These are phyloP conservation scores for Lasioglossum oenotherae DNA, from an alignment of 2,888 invertebrate genomes.

Conservation along the genomic window DNA sequence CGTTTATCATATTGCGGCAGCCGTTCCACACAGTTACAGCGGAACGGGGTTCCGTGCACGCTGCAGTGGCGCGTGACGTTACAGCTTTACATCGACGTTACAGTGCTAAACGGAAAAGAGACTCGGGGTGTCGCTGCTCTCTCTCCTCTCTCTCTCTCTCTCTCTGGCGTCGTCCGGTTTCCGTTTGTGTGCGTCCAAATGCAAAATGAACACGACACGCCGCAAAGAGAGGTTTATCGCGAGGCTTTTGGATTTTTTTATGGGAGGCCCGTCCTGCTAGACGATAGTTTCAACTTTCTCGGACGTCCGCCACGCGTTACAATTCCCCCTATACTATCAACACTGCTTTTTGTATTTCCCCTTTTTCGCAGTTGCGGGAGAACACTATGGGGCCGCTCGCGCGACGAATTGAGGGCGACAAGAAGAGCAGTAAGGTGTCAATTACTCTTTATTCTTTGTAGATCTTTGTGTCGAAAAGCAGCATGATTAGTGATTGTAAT, in stretches of 20 bases:
- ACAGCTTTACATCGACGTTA: constrained; percentile 67
- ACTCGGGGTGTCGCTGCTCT: neutral
- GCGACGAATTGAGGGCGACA: neutral
- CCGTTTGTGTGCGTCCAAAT: constrained; percentile 62
- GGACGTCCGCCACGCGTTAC: constrained; percentile 5
- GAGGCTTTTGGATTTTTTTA: constrained; percentile 53
- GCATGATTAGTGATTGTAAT: too few species aligned
- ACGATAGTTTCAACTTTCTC: constrained; percentile 68
- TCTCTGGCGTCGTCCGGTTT: constrained; percentile 42
- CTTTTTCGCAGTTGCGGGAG: constrained; percentile 5
- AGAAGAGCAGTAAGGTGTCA: neutral
- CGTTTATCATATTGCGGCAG: constrained; percentile 75
- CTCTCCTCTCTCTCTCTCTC: neutral
- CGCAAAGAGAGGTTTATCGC: constrained; percentile 66
- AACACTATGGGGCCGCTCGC: neutral
- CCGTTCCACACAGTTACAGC: constrained; percentile 68
- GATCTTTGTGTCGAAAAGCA: neutral
- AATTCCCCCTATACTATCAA: neutral
- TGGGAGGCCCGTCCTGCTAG: constrained; percentile 40
- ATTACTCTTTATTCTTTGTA: neutral
- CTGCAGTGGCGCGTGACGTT: constrained; percentile 56
- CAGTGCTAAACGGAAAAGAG: constrained; percentile 56
- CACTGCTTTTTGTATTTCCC: neutral
- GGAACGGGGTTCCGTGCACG: constrained; percentile 46
- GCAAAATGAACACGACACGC: constrained; percentile 68